A percentile compares a stretch with the other conserved stretches of the same genome.
These are phyloP conservation scores for Pecten maximus DNA, from an alignment of 2,888 invertebrate genomes.

Conservation along the genomic window DNA sequence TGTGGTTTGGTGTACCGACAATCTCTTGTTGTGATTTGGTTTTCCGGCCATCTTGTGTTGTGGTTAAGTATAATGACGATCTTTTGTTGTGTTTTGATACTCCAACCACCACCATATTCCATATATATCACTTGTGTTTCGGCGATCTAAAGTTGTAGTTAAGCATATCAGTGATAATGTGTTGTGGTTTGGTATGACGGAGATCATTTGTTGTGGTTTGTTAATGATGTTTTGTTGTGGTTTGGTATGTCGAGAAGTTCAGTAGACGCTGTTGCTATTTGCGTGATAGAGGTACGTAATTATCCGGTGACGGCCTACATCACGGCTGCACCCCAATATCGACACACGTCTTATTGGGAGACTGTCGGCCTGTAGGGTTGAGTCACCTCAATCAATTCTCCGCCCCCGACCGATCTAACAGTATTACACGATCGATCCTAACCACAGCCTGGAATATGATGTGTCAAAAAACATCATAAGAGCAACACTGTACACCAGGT, in stretches of 20 bases:
- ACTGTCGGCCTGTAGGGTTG: background rate
- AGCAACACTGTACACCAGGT: background rate
- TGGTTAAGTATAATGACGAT: too few species aligned
- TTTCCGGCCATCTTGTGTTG: too few species aligned
- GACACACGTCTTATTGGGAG: background rate
- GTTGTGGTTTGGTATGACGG: background rate
- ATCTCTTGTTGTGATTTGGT: background rate
- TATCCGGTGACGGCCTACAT: background rate
- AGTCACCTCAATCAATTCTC: constrained; percentile 10
- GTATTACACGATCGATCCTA: background rate
- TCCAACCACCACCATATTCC: too few species aligned
- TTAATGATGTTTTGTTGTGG: too few species aligned
- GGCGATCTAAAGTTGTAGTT: too few species aligned
- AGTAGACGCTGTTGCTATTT: background rate
- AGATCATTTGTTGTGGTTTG: background rate
- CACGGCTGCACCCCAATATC: background rate
- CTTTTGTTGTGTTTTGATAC: too few species aligned
- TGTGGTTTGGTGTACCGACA: background rate
- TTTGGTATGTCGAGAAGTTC: background rate
- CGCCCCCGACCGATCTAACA: constrained; percentile 14
- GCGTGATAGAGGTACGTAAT: background rate
- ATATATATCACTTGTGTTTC: too few species aligned
- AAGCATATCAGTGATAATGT: too few species aligned
- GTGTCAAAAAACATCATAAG: background rate
- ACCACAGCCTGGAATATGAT: background rate